Evolutionary conservation across 2,888 invertebrate species (phyloP).

Genomic region (Teinopalpus imperialis): DNA sequence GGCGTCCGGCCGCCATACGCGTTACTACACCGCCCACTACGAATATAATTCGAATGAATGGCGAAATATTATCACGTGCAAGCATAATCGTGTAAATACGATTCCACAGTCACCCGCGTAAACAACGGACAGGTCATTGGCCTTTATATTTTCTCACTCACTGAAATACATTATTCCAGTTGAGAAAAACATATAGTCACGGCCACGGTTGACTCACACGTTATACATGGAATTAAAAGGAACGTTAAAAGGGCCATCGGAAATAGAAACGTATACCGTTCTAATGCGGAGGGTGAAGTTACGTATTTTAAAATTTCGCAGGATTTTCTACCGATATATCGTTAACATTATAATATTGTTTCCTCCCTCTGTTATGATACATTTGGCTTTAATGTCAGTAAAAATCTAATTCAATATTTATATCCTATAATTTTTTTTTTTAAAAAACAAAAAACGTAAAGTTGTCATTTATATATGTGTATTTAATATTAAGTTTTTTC

Average conservation of each 20-base stretch:
- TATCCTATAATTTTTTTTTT: too few species aligned
- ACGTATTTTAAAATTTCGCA: too few species aligned
- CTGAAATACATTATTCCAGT: slow-evolving; percentile 28
- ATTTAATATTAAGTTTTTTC: too few species aligned
- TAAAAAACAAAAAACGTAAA: too few species aligned
- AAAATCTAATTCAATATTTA: too few species aligned
- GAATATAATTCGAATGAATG: slow-evolving; percentile 21
- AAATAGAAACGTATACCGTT: slow-evolving; percentile 25
- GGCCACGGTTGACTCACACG: slow-evolving; percentile 18
- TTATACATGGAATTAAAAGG: slow-evolving; percentile 12
- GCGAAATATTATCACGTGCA: slow-evolving; percentile 38
- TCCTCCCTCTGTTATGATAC: too few species aligned
- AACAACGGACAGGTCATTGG: slow-evolving; percentile 44
- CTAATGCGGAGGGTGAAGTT: too few species aligned
- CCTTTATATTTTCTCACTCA: slow-evolving; percentile 34
- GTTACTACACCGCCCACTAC: slow-evolving; percentile 24
- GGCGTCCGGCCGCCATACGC: slow-evolving; percentile 30
- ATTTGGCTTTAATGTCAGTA: too few species aligned
- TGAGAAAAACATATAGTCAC: slow-evolving; percentile 22
- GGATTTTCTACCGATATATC: too few species aligned
- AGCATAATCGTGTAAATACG: slow-evolving; percentile 45
- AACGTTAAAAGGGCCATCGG: slow-evolving; percentile 15
- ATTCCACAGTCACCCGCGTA: slow-evolving; percentile 34
- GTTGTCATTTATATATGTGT: too few species aligned
- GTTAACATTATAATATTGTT: too few species aligned